phyloP scores from a whole-genome alignment of 2,113 vertebrate species.

The Struthio camelus region DNA sequence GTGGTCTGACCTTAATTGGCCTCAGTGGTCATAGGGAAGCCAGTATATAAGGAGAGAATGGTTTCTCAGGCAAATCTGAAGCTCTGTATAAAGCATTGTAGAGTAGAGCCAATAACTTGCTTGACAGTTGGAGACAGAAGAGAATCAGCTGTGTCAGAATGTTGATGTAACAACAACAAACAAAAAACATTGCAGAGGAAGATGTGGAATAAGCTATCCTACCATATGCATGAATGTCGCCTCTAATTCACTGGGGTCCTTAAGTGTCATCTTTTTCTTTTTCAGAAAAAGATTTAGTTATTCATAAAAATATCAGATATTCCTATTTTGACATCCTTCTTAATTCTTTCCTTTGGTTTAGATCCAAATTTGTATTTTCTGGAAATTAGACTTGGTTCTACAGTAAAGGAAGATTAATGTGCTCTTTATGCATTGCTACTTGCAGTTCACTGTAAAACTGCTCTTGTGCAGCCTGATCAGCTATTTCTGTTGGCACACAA shows the following conservation, averaged over 20 bases:
- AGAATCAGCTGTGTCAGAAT: neutral
- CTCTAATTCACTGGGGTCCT: neutral
- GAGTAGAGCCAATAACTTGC: neutral
- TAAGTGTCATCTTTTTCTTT: neutral
- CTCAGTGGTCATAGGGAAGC: neutral
- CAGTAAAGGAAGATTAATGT: neutral
- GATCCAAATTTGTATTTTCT: neutral
- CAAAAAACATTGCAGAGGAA: neutral
- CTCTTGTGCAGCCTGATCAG: constrained; percentile 25
- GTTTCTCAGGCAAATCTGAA: neutral
- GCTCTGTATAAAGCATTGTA: neutral
- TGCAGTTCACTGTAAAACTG: neutral
- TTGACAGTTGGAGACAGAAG: neutral
- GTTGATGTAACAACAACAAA: neutral
- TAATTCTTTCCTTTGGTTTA: neutral
- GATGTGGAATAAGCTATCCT: neutral
- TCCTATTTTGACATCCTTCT: neutral
- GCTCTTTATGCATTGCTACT: neutral
- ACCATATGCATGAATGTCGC: neutral
- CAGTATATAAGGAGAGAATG: neutral
- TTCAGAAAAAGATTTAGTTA: neutral
- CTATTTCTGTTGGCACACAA: constrained; percentile 51
- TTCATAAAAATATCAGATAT: neutral
- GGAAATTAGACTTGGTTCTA: neutral
- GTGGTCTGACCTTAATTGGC: neutral